These are phyloP conservation scores for Chelonus formosanus DNA, from an alignment of 2,888 invertebrate genomes.

Conservation along the genomic window DNA sequence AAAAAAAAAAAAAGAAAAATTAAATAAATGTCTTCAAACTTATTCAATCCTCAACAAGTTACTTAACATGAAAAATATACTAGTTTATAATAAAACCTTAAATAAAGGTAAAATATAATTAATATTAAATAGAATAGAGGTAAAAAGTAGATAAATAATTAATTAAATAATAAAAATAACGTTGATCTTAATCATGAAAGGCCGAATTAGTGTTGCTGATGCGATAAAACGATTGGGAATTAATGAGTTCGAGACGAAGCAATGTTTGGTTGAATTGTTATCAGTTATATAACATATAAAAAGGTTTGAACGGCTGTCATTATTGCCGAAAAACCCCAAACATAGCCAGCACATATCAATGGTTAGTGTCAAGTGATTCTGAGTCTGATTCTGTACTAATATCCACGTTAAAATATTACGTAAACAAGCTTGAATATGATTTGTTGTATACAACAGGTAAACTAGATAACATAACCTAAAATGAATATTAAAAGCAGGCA, in stretches of 20 bases:
- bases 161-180: slow-evolving; percentile 35
- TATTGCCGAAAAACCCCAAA: too few species aligned
- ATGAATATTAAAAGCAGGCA: too few species aligned
- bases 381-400: slow-evolving; percentile 15
- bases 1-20: slow-evolving; percentile 35
- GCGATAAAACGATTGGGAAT: slow-evolving; percentile 54
- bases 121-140: slow-evolving; percentile 12
- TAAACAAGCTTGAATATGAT: slow-evolving; percentile 47
- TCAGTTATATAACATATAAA: slow-evolving; percentile 39
- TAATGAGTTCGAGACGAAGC: slow-evolving; percentile 52
- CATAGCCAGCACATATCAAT: neutral
- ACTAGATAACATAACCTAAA: too few species aligned
- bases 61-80: neutral
- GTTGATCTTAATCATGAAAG: slow-evolving; percentile 44
- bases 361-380: slow-evolving; percentile 5
- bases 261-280: slow-evolving; percentile 43
- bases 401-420: slow-evolving; percentile 45
- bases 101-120: slow-evolving; percentile 4
- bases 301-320: too few species aligned
- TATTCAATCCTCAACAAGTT: slow-evolving; percentile 10
- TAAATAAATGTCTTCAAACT: slow-evolving; percentile 11
- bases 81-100: neutral
- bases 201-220: slow-evolving; percentile 63
- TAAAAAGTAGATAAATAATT: slow-evolving; percentile 18
- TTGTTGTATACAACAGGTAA: neutral